Base-by-base conservation (phyloP, 2,888 invertebrate species). In the Cantharis nigra region DNA sequence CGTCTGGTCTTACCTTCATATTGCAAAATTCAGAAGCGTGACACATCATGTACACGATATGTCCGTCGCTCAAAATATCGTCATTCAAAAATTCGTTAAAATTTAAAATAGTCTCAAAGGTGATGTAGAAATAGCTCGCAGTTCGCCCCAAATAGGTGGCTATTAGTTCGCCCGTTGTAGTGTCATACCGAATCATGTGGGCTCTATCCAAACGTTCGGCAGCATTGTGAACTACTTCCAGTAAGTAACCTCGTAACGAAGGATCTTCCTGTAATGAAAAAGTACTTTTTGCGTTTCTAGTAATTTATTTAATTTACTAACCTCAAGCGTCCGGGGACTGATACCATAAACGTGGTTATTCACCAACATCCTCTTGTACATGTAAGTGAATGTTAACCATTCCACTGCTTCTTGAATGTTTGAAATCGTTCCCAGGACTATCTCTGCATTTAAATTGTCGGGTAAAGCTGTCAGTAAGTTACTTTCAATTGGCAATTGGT, bases 381-480 rank as follows among this genome's bases (percentile, higher is more conserved):
- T 90, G 87, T 99, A 99, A 0, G 99, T 98, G 87, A 99, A 99
- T 84, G 97, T 97, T 26, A 99, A 90, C 99, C 99, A 99, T 87
- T 97, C 95, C 0, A 99, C 96, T 0, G 98, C 99, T 89, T 99
- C 99, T 78, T 96, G 95, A 5, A 99, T 92, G 85, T 96, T 99
- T 0, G 96, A 94, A 28, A 99, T 97, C 1, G 98, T 99, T n/a
- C 99, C 99, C 14, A 98, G 90, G 0, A 97, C 94, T 72, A 98
- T 93, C 94, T 99, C 99, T 28, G 99, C 99, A 90, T 99, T 99
- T 78, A 99, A 91, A 90, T 99, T 98, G 88, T 99, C 99, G 3
- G 96, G 95, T 74, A 99, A 89, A 83, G 95, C 93, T 84, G 94
- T 94, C 77, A 98, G 93, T 85, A 99, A 98, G 89, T 97, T 97